Base-by-base conservation (phyloP, 2,888 invertebrate species). In the Poecilobothrus nobilitatus region DNA sequence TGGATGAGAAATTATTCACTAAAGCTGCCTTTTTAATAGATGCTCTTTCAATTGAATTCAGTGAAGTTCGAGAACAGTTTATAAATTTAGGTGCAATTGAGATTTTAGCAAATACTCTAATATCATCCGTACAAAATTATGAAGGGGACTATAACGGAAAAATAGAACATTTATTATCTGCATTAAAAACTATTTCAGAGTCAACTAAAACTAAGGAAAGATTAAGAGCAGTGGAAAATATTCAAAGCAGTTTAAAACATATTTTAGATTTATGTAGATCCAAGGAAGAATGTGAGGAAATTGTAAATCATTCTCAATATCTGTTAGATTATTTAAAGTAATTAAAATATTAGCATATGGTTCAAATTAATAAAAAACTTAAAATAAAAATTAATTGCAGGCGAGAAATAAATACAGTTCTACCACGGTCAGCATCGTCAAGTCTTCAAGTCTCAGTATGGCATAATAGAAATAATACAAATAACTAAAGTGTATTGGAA, bases 21-120 rank as follows among this genome's bases (percentile, higher is more conserved):
- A 94, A 92, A 81, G 86, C 89, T 0, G 86, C 90, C 12, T 93
- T 94, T 80, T 82, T 94, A 67, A 79, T 92, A 65, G 81, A 84
- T 0, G 82, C 87, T 21, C 79, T 93, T 15, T 87, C 88, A 73
- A 75, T 79, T 5, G 81, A 86, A 72, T 80, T 84, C 68, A 76
- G 80, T 0, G 80, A 83, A 7, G 83, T 88, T 33, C 87, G 84
- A 84, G 75, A 76, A 65, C 73, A 75, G 69, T 73, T 76, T 61
- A 70, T 75, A 20, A 72, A 74, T 34, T 67, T 74, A 5, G 72
- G 72, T 4, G 74, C 73, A 1, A 68, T 76, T 10, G 68, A 71
- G 2, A 72, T 65, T 18, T 70, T 78, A 4, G 65, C 71, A 1
- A 68, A 68, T n/a, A 69, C 68, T 62, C 61, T 77, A 10, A 68